Conservation (phyloP, 2,888 invertebrate genomes). For the Pediacus dermestoides region DNA sequence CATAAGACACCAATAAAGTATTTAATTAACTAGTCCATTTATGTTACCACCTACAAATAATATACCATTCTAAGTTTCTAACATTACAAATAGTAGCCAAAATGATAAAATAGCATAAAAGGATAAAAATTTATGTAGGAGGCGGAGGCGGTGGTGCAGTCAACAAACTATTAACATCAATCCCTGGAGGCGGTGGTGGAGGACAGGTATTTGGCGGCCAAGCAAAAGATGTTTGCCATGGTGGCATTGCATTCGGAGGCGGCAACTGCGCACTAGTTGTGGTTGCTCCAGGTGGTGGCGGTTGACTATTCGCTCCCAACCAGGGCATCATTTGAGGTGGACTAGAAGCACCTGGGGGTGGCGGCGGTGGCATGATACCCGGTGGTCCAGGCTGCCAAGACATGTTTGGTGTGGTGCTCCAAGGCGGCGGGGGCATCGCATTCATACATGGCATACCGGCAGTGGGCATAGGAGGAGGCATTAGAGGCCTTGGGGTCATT, state of each 20-base stretch:
- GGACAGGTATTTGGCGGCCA: conserved; percentile 50
- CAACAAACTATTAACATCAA: conserved; percentile 55
- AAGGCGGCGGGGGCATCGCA: conserved; percentile 52
- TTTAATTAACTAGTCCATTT: no score
- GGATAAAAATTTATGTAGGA: conserved; percentile 27
- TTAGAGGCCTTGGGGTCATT: conserved; percentile 62
- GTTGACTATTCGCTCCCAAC: conserved; percentile 53
- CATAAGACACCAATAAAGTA: no score
- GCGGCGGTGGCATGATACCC: conserved; percentile 50
- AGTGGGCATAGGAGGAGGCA: conserved; percentile 55
- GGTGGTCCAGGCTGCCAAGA: conserved; percentile 50
- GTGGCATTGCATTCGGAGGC: conserved; percentile 17
- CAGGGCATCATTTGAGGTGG: conserved; percentile 53
- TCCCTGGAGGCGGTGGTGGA: conserved; percentile 52
- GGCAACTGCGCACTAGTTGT: conserved; percentile 20
- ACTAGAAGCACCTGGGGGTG: conserved; percentile 52
- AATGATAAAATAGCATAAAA: no score
- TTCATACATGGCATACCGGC: conserved; percentile 30
- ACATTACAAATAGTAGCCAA: no score
- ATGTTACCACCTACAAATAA: no score
- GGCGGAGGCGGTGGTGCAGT: conserved; percentile 71
- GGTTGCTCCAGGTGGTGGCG: conserved; percentile 50
- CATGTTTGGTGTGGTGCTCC: conserved; percentile 38
- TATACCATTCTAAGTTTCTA: no score
- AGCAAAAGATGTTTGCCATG: conserved; percentile 47